Conservation (phyloP, 2,888 invertebrate genomes). For the Acanthosepion esculentum region DNA sequence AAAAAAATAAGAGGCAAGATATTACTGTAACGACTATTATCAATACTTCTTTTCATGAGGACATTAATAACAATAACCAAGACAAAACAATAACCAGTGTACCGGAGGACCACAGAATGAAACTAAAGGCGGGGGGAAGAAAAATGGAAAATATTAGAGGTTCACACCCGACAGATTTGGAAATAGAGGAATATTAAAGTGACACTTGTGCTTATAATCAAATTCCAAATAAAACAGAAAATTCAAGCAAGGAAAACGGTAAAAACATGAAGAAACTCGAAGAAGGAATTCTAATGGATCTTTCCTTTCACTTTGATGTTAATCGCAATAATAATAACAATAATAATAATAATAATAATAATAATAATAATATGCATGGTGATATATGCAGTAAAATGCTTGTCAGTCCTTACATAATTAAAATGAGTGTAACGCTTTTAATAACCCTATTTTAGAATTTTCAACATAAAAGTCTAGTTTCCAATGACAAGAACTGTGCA, state of each 20-base stretch:
- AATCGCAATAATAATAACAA: background rate
- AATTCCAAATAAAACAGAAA: background rate
- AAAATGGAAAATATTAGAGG: background rate
- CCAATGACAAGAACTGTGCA: too few relatives aligned
- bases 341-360: background rate
- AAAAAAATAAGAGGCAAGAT: background rate
- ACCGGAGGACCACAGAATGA: background rate
- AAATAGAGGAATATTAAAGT: background rate
- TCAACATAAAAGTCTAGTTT: too few relatives aligned
- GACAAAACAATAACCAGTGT: background rate
- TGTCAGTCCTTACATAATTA: too few relatives aligned
- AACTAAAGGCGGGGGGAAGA: background rate
- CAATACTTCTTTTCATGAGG: background rate
- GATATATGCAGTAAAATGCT: background rate
- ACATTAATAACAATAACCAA: background rate
- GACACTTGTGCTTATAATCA: background rate
- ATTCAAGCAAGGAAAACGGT: background rate
- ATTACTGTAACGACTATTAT: background rate
- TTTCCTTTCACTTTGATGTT: background rate
- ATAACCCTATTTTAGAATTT: too few relatives aligned
- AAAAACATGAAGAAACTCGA: background rate
- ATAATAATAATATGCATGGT: too few relatives aligned
- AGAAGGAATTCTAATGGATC: background rate
- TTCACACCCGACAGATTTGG: background rate
- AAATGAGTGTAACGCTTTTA: too few relatives aligned